Base-by-base conservation (phyloP, 2,888 invertebrate species). In the Dryomyza anilis region DNA sequence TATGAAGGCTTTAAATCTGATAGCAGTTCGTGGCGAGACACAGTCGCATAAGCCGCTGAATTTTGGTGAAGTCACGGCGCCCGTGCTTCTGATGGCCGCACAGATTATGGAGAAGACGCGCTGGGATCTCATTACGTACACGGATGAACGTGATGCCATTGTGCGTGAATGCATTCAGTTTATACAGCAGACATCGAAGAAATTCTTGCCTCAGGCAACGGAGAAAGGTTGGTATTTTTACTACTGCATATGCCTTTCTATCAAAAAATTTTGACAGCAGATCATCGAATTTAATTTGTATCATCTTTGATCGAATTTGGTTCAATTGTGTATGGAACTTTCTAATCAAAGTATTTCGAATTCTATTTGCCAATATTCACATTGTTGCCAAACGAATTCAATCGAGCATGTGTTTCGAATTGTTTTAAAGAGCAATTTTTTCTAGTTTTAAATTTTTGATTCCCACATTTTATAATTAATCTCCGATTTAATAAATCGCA, bases 111-210 rank as follows among this genome's bases (percentile, higher is more conserved):
- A 80, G 53, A 73, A 76, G 61, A 74, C 72, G 14, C 73, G 80
- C 8, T 81, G 81, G 81, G 77, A 79, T 68, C 67, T 80, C 4
- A 68, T 76, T 5, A 76, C 73, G 0, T 81, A 77, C 63, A 72
- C 75, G 0, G 72, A 76, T 63, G 69, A 73, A 6, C 71, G 72
- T 3, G 78, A 78, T 64, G 73, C 73, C 64, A 70, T 80, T 60
- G 70, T 79, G 0, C 69, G 72, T 5, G 71, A 70, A 27, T 74
- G 76, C 27, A 76, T 76, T 57, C 70, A 71, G 39, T 76, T 78
- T 63, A 71, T 78, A 36, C 72, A 74, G 55, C 69, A 70, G 14
- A 73, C 76, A 0, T 71, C 75, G 0, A 77, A 77, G 56, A 74
- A 72, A 30, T 76, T 78, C 64, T 61, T 78, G 33, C 77, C 76